Evolutionary conservation across 2,888 invertebrate genomes (phyloP), one percentile per base, ranked within the genome.

Genomic region (Agrochola macilenta): DNA sequence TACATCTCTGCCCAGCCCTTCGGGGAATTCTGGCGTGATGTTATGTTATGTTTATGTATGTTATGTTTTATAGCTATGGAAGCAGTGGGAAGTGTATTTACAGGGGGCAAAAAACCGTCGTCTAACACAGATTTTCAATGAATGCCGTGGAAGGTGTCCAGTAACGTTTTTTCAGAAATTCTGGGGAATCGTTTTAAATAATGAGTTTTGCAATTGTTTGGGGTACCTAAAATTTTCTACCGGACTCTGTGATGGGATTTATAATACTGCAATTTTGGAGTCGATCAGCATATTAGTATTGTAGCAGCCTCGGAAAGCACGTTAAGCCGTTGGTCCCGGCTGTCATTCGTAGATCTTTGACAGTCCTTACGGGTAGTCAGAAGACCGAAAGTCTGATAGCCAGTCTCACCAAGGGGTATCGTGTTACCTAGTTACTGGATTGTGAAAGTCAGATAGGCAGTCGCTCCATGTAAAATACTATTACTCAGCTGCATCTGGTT

Each of bases 221-320:
- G n/a, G 2, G 11, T 26, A 26, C 14, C 11, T 23, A 12, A 39
- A 4, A 17, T 14, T 39, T 52, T 66, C 11, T 20, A 12, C 17
- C n/a, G 1, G 5, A 11, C 11, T n/a, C n/a, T 75, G 7, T 35
- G 11, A 11, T 30, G 14, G 23, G 11, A 69, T 57, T 69, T 23
- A n/a, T 17, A 57, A 7, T 11, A 57, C 26, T 3, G 43, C 9
- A 82, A 87, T 82, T 75, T 83, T 69, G n/a, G 49, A 57, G 54
- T 57, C 11, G 57, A 57, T 57, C 4, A 4, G 11, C n/a, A 5
- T 57, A 57, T 11, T n/a, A 57, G 11, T 11, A 54, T 57, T 57
- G n/a, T 57, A 5, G 12, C 57, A n/a, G 57, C n/a, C n/a, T n/a
- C 5, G n/a, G n/a, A 57, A 57, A n/a, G 57, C n/a, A 57, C n/a